phyloP scores from a whole-genome alignment of 2,888 invertebrate species.

The Drosophila algonquin region DNA sequence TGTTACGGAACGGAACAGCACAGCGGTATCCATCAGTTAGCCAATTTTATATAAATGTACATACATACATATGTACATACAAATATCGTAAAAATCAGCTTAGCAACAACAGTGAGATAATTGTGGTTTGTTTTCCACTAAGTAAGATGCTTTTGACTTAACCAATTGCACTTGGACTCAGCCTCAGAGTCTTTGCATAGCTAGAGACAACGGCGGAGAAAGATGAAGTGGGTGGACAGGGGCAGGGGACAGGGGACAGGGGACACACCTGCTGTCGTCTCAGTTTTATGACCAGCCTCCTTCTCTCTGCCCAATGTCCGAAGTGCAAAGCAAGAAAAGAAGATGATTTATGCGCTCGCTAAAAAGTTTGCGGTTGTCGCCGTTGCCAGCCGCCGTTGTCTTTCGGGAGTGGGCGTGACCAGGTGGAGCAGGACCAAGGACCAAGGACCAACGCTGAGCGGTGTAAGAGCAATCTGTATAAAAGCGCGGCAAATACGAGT shows the following conservation, averaged over 20 bases:
- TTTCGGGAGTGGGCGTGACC: slow-evolving; percentile 20
- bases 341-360: slow-evolving; percentile 46
- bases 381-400: slow-evolving; percentile 10
- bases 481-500: not conserved
- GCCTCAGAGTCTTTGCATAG: not conserved
- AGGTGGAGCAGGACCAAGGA: slow-evolving; percentile 5
- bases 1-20: no score
- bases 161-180: not conserved
- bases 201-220: not conserved
- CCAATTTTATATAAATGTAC: no score
- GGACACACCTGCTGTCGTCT: slow-evolving; percentile 23
- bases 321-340: slow-evolving; percentile 39
- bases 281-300: slow-evolving; percentile 40
- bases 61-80: no score
- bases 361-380: slow-evolving; percentile 37
- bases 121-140: not conserved
- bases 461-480: not conserved
- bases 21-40: no score
- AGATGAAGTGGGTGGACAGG: not conserved
- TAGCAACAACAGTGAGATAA: not conserved
- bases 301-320: slow-evolving; percentile 37
- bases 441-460: not conserved
- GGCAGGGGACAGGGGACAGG: no score
- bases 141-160: not conserved
- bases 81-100: no score